These are phyloP conservation scores for Numenius arquata DNA, from an alignment of 2,113 vertebrate species.

Conservation along the genomic window DNA sequence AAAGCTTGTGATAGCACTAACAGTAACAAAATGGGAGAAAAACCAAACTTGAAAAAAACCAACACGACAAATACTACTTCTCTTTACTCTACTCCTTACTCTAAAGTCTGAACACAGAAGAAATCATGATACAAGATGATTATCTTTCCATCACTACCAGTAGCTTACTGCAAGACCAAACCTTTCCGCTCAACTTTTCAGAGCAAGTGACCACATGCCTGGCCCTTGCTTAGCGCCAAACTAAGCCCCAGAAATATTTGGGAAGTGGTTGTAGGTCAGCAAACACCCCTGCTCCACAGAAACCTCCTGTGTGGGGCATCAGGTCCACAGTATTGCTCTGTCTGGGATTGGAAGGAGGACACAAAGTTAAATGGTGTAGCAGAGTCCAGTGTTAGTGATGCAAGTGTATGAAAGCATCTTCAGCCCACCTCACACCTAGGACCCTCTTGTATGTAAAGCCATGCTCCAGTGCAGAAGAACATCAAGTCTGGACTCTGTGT, in stretches of 20 bases:
- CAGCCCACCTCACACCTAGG: not conserved
- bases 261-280: not conserved
- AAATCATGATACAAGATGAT: not conserved
- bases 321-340: not conserved
- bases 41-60: rapidly evolving
- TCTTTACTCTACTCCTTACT: not conserved
- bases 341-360: not conserved
- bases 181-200: too few relatives aligned
- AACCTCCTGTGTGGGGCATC: rapidly evolving
- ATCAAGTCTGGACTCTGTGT: too few relatives aligned
- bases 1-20: not conserved
- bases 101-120: not conserved
- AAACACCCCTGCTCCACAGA: not conserved
- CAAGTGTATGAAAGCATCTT: not conserved
- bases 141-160: not conserved
- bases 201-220: rapidly evolving
- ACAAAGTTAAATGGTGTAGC: rapidly evolving
- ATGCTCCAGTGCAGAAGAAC: rapidly evolving
- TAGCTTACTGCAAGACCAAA: not conserved
- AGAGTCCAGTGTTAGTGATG: not conserved
- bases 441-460: not conserved
- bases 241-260: not conserved
- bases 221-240: not conserved
- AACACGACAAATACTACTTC: not conserved
- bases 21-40: not conserved